These are phyloP conservation scores for Merluccius polli DNA, from an alignment of 2,797 vertebrate genomes.

Conservation along the genomic window DNA sequence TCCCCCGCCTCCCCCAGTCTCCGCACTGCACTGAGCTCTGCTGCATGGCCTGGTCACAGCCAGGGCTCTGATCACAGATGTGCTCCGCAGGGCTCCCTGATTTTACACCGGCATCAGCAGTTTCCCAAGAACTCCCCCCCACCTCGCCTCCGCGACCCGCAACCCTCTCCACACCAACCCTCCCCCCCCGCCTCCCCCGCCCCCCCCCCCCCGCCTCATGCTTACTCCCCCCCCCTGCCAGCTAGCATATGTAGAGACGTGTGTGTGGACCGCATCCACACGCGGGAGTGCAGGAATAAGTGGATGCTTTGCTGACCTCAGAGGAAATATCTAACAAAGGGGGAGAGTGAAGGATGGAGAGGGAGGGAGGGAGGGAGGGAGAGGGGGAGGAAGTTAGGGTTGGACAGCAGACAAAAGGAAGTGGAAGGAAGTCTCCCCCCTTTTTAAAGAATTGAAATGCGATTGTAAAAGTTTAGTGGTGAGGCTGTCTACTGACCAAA, in stretches of 20 bases:
- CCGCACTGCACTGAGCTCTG: background rate
- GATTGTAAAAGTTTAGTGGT: constrained; percentile 59
- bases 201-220: too few species aligned
- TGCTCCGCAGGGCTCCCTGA: constrained; percentile 69
- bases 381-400: background rate
- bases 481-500: constrained; percentile 49
- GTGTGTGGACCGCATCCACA: constrained; percentile 66
- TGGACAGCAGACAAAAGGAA: background rate
- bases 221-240: constrained; percentile 28
- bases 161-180: too few species aligned
- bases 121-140: constrained; percentile 41
- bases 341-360: constrained; percentile 41
- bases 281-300: constrained; percentile 54
- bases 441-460: constrained; percentile 57
- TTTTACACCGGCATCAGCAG: constrained; percentile 70
- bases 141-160: too few species aligned
- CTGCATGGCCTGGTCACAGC: constrained; percentile 48
- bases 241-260: constrained; percentile 70
- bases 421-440: constrained; percentile 1
- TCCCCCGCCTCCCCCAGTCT: too few species aligned
- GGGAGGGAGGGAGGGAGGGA: constrained; percentile 18
- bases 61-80: constrained; percentile 72
- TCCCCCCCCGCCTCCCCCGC: background rate
- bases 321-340: constrained; percentile 62
- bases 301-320: constrained; percentile 72